phyloP scores from a whole-genome alignment of 1,140 invertebrate genomes.

The Heliothis virescens region DNA sequence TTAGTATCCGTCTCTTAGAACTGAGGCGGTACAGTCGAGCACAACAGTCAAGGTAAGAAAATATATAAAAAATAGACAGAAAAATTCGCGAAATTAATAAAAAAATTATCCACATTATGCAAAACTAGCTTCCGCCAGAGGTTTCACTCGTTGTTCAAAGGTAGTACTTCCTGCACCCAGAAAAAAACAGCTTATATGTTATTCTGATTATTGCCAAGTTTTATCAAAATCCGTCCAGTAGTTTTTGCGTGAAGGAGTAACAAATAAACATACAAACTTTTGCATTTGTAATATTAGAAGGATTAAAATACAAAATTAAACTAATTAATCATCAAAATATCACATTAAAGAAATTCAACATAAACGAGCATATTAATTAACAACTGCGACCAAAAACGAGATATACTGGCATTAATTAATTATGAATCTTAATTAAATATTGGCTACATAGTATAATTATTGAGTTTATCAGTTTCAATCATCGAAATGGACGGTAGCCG shows the following conservation, averaged over 20 bases:
- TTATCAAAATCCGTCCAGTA: too few relatives aligned
- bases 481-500: neutral
- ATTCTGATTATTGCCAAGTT: too few relatives aligned
- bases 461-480: slow-evolving; percentile 9
- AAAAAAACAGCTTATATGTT: neutral
- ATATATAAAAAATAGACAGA: too few relatives aligned
- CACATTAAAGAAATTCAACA: neutral
- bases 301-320: too few relatives aligned
- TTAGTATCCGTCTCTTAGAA: slow-evolving; percentile 13
- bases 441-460: neutral
- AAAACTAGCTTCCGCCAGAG: too few relatives aligned
- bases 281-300: too few relatives aligned
- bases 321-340: neutral
- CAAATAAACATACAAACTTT: too few relatives aligned
- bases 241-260: too few relatives aligned
- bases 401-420: neutral
- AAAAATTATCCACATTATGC: too few relatives aligned
- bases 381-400: neutral
- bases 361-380: neutral
- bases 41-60: neutral
- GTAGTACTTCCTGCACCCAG: neutral
- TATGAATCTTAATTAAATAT: slow-evolving; percentile 1
- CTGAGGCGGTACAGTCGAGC: neutral
- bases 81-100: too few relatives aligned
- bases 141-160: neutral